Base-by-base conservation (phyloP, 2,888 invertebrate species). In the Apodemia duryi region DNA sequence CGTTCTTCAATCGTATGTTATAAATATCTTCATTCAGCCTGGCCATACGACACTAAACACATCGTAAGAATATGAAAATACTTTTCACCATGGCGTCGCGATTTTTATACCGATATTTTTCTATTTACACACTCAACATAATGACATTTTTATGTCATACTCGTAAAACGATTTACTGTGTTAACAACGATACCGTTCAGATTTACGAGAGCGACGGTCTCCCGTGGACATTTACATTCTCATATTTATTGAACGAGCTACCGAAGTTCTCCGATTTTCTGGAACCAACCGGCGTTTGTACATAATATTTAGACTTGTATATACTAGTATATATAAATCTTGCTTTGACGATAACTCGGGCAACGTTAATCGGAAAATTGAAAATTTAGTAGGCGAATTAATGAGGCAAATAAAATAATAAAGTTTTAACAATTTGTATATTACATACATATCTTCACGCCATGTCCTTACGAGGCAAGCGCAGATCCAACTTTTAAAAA, bases 41-140 rank as follows among this genome's bases (percentile, higher is more conserved):
- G 79, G 73, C 71, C 71, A 73, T 38, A 63, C 64, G 84, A 83
- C 85, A 83, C 79, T 77, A 80, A 80, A 81, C 80, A 80, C 79
- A 74, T 77, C 78, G 78, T 77, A 75, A 76, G 79, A 79, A 83
- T 85, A 85, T 85, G 83, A 83, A 86, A 87, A 86, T 85, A 83
- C 83, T 82, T 83, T 77, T 74, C 81, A 74, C 74, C 69, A 72
- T 75, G 77, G 77, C 79, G 78, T 78, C 76, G 76, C 82, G 78
- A 81, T 84, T 82, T 83, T 76, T 77, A 75, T 71, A 35, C 72
- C 74, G 76, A 77, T 75, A 74, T 76, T 75, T 77, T 76, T 73
- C 70, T 75, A 76, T 80, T 78, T 82, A 76, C 77, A 70, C 75
- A 75, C 75, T 74, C 75, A 43, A 67, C 68, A 67, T 66, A 68